Base-by-base conservation (phyloP, 2,113 vertebrate species). In the Pteronura brasiliensis region DNA sequence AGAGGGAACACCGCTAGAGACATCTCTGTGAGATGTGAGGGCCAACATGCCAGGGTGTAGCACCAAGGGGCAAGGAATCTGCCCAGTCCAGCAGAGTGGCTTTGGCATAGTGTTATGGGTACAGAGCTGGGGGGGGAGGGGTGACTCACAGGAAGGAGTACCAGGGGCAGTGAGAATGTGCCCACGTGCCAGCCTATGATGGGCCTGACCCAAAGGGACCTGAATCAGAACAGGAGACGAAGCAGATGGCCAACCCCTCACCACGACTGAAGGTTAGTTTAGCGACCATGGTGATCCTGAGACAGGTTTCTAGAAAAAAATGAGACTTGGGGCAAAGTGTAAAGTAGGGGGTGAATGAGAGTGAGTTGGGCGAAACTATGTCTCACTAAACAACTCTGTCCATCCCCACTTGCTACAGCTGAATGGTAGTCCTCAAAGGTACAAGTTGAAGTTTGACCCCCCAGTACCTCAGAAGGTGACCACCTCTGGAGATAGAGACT, bases 111-210 rank as follows among this genome's bases (percentile, higher is more conserved):
- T 42, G 11, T 76, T n/a, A 20, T 20, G 36, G 31, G 15, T 23
- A 83, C 67, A 79, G n/a, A 65, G 55, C 25, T 14, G 63, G 63
- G 57, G 21, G 21, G 20, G 17, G 7, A 57, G 55, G 4, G 34
- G 12, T 67, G 49, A 42, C 27, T 36, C 18, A 4, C 10, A 80
- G 57, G 31, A 69, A 85, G 27, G 3, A 21, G 17, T 23, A 63
- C 21, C n/a, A 4, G 27, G 47, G 49, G 34, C 31, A 74, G 23
- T 34, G 36, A 25, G 2, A 44, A 77, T 86, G 39, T 87, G 36
- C 2, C 7, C 15, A 36, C 0, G 1, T 4, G 20, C 39, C 27
- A 72, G 12, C 4, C 15, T 11, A 11, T 23, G 21, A 34, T 4
- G n/a, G 17, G 6, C 13, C 39, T 55, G 44, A 25, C 17, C 15